Conservation (phyloP, 2,113 vertebrate species). For the Silurus asotus region DNA sequence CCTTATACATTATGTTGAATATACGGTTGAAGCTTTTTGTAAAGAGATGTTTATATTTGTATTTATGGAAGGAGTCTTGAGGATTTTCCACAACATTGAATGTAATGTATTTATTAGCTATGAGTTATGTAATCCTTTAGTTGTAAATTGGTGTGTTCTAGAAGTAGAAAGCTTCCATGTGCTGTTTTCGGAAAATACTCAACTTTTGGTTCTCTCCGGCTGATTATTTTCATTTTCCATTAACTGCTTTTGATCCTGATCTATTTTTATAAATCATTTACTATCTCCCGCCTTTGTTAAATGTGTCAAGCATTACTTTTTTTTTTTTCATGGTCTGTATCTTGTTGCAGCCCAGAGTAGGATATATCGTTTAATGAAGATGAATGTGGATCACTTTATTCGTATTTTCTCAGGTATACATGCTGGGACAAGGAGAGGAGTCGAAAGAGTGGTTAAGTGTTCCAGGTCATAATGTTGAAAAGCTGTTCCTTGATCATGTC, state of each 20-base stretch:
- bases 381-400: background rate
- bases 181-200: background rate
- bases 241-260: background rate
- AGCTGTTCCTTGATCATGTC: constrained; percentile 85
- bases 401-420: constrained; percentile 79
- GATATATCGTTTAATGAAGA: background rate
- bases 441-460: constrained; percentile 82
- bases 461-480: constrained; percentile 68
- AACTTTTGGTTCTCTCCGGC: background rate
- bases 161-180: background rate
- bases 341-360: background rate
- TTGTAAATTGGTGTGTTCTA: background rate
- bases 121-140: too few species aligned
- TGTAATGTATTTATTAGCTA: too few species aligned
- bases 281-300: background rate
- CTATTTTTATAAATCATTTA: background rate
- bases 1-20: background rate
- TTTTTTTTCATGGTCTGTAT: background rate
- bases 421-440: constrained; percentile 85
- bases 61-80: too few species aligned
- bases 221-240: background rate
- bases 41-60: background rate
- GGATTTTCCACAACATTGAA: too few species aligned
- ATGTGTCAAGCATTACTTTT: background rate
- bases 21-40: background rate